Evolutionary conservation across 2,797 vertebrate species (phyloP), one percentile per base, ranked within the genome.

Genomic region (Megalops cyprinoides): DNA sequence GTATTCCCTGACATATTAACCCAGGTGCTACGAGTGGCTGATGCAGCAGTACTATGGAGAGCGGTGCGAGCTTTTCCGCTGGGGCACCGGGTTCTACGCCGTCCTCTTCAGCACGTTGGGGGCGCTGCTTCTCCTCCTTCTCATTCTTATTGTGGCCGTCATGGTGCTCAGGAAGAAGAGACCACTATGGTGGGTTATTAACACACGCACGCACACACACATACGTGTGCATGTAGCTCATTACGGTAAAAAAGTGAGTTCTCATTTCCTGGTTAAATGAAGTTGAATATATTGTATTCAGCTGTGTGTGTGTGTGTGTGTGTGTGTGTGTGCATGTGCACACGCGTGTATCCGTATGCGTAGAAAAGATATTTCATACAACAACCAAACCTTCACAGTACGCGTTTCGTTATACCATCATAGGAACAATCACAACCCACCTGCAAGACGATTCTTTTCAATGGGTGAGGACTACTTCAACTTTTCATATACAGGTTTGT

Each of bases 1-100:
- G 62, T 23, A 71, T 42, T 23, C 1, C 65, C 15, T 67, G 10
- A 42, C 44, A 44, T 44, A 1, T 42, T 20, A 23, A 42, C n/a
- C 20, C 39, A 44, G 37, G 8, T 71, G 67, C 12, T 44, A 71
- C 39, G 8, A 18, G 37, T 37, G 37, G 4, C 0, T 6, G 15
- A 42, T 44, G 20, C 37, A 71, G 44, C 67, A 71, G 67, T 71
- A 71, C 67, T 42, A 71, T 15, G 39, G 67, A 71, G 39, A 42
- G 67, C 67, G 10, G 37, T 71, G 67, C 15, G 37, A 44, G 23
- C 67, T 71, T 20, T 44, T 42, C 2, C 34, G 34, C 14, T 23
- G 34, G 37, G 37, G 67, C 1, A 6, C 39, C 20, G 67, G 67
- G 18, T 71, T 71, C 44, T 71, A 23, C 10, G 18, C 65, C 34